A percentile compares a stretch with the other conserved stretches of the same genome.
Conservation (phyloP, 1,140 invertebrate species). For the Calosoma granatense region DNA sequence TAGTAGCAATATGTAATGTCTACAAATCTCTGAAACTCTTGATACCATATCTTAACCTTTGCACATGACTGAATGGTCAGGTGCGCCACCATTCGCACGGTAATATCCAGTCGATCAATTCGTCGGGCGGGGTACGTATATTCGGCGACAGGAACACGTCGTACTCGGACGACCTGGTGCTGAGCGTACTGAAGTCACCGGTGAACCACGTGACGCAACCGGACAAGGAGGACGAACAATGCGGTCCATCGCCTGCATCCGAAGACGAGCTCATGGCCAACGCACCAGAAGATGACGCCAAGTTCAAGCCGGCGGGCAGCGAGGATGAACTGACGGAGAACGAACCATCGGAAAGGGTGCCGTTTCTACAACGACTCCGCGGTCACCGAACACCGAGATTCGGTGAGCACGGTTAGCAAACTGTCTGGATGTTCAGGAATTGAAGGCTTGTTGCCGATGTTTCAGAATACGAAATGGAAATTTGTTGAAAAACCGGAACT, state of each 20-base stretch:
- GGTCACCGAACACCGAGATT: conserved; percentile 16
- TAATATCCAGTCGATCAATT: conserved; percentile 23
- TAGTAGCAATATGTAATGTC: too few relatives aligned
- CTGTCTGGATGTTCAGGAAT: too few relatives aligned
- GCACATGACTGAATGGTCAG: too few relatives aligned
- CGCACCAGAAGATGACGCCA: conserved; percentile 17
- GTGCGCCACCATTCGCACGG: conserved; percentile 23
- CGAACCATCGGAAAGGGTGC: conserved; percentile 33
- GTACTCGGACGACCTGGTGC: conserved; percentile 39
- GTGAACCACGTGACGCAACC: conserved; percentile 32
- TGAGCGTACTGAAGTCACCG: conserved; percentile 48
- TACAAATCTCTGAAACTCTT: too few relatives aligned
- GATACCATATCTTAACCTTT: too few relatives aligned
- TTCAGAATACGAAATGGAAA: too few relatives aligned
- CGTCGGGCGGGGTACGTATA: neutral
- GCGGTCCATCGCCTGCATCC: neutral
- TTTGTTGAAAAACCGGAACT: too few relatives aligned
- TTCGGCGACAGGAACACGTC: neutral
- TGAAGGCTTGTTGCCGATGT: too few relatives aligned
- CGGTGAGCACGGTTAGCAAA: conserved; percentile 9
- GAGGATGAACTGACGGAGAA: conserved; percentile 34
- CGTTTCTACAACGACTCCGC: conserved; percentile 40
- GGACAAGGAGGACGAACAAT: neutral
- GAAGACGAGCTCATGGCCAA: conserved; percentile 35
- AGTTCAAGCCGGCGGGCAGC: conserved; percentile 32